Conservation (phyloP, 2,888 invertebrate genomes). For the Cryptops parisi region DNA sequence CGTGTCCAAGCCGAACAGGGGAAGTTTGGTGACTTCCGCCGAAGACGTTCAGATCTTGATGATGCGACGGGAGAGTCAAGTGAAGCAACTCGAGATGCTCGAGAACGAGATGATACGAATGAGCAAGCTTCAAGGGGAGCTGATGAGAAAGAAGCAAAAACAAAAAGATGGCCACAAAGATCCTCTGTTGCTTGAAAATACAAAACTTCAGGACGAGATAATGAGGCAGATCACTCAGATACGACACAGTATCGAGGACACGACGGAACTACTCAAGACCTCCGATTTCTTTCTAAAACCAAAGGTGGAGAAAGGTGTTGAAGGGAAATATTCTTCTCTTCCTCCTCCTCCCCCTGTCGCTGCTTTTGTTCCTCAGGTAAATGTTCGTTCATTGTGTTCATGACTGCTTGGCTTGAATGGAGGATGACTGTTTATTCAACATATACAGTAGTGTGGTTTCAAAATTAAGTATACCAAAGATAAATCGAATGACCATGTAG, state of each 20-base stretch:
- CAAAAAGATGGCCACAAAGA: constrained; percentile 28
- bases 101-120: constrained; percentile 24
- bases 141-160: constrained; percentile 25
- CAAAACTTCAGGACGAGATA: constrained; percentile 27
- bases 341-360: too few relatives aligned
- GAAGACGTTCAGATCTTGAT: background rate
- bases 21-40: background rate
- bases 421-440: too few relatives aligned
- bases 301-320: background rate
- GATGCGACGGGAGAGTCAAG: background rate
- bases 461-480: too few relatives aligned
- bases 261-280: background rate
- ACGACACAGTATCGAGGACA: background rate
- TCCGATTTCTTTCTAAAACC: background rate
- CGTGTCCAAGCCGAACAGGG: background rate
- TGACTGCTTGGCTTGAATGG: too few relatives aligned
- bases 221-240: constrained; percentile 22
- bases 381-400: too few relatives aligned
- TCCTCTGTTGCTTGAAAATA: constrained; percentile 27
- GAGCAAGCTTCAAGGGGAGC: constrained; percentile 26
- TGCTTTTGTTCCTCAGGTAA: too few relatives aligned
- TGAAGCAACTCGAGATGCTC: constrained; percentile 10
- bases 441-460: too few relatives aligned
- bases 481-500: too few relatives aligned
- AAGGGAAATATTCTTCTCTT: too few relatives aligned